phyloP scores from a whole-genome alignment of 1,140 invertebrate species.

The Cotesia typhae region DNA sequence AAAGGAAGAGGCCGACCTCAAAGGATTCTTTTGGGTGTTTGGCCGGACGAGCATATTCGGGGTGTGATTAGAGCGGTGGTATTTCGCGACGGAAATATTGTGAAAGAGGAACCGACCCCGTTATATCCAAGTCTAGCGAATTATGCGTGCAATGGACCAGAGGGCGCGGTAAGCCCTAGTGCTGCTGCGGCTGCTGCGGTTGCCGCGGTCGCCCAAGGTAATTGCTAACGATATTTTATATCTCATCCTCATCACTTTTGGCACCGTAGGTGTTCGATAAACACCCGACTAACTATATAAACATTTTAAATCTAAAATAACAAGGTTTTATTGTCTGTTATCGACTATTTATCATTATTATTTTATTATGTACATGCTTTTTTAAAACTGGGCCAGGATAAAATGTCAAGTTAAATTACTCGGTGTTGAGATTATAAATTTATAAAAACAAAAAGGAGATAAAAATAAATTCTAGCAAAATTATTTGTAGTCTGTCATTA shows the following conservation, averaged over 20 bases:
- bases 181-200: constrained; percentile 76
- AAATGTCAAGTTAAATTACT: no score
- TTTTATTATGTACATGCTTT: background rate
- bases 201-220: constrained; percentile 75
- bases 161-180: constrained; percentile 73
- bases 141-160: constrained; percentile 70
- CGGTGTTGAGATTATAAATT: no score
- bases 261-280: constrained; percentile 22
- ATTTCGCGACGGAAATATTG: constrained; percentile 82
- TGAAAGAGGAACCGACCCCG: constrained; percentile 76
- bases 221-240: constrained; percentile 34
- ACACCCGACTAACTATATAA: background rate
- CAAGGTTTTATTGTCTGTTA: background rate
- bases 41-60: constrained; percentile 91
- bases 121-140: constrained; percentile 63
- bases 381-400: no score
- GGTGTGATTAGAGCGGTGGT: constrained; percentile 91
- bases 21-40: constrained; percentile 86
- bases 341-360: background rate
- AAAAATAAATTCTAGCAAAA: no score
- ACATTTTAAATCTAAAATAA: background rate
- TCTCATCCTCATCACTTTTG: background rate
- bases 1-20: constrained; percentile 89
- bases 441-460: no score
- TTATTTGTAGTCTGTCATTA: background rate